A percentile compares a stretch with the other conserved stretches of the same genome.
Conservation (phyloP, 2,888 invertebrate species). For the Stratiomys singularior region DNA sequence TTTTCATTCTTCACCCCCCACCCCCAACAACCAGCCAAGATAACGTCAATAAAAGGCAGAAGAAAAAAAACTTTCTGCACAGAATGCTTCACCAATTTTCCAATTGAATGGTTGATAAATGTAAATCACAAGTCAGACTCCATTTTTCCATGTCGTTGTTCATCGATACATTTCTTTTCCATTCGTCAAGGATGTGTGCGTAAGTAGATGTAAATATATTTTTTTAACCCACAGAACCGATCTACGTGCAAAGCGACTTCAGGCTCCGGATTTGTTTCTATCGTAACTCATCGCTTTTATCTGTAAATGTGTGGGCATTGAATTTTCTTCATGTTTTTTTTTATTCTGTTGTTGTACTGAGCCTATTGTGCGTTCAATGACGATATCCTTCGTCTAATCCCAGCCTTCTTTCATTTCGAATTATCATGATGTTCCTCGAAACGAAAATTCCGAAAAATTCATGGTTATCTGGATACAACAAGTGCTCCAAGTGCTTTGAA, state of each 20-base stretch:
- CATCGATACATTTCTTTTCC: neutral
- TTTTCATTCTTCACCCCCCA: no score
- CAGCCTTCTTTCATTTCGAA: no score
- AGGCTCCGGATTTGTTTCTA: neutral
- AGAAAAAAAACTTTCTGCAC: neutral
- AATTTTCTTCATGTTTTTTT: neutral
- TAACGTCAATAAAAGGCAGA: no score
- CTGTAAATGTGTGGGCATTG: neutral
- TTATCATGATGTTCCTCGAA: no score
- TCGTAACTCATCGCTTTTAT: neutral
- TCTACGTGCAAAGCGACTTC: no score
- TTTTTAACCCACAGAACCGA: neutral
- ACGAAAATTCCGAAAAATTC: neutral
- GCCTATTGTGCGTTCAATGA: neutral
- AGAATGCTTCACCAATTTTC: neutral
- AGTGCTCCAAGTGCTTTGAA: neutral
- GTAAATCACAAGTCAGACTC: slow-evolving; percentile 8
- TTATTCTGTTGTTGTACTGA: neutral
- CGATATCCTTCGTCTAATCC: neutral
- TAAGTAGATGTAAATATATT: neutral
- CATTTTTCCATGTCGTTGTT: neutral
- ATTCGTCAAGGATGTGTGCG: no score
- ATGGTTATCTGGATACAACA: neutral
- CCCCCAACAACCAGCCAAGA: no score
- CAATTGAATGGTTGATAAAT: slow-evolving; percentile 1